Conservation (phyloP, 2,113 vertebrate species). For the Chroicocephalus ridibundus region DNA sequence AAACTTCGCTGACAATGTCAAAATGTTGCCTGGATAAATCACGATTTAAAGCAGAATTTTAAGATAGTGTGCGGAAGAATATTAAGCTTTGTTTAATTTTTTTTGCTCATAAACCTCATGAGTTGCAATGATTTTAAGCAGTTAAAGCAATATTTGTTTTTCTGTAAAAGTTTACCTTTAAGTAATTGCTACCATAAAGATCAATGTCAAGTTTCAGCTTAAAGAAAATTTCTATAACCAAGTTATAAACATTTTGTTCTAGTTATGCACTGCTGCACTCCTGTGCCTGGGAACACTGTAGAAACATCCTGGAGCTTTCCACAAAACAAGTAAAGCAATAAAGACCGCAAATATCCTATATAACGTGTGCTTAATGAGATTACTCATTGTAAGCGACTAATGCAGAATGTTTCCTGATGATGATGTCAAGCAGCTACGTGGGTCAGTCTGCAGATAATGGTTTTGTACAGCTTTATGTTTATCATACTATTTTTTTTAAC, state of each 20-base stretch:
- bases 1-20: neutral
- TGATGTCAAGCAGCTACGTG: slow-evolving; percentile 27
- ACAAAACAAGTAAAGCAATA: slow-evolving; percentile 41
- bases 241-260: slow-evolving; percentile 44
- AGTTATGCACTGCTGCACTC: slow-evolving; percentile 10
- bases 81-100: neutral
- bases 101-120: neutral
- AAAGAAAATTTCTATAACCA: slow-evolving; percentile 34
- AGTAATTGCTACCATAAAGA: slow-evolving; percentile 20
- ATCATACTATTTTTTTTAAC: neutral
- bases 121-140: slow-evolving; percentile 1
- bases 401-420: slow-evolving; percentile 1
- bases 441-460: slow-evolving; percentile 22
- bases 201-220: slow-evolving; percentile 6
- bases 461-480: neutral
- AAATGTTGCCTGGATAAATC: neutral
- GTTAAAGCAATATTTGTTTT: neutral
- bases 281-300: neutral
- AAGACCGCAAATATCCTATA: neutral
- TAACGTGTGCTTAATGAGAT: slow-evolving; percentile 8
- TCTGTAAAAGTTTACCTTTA: neutral
- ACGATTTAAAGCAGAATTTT: neutral
- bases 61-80: neutral
- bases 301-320: slow-evolving; percentile 1
- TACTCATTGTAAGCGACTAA: slow-evolving; percentile 1